Conservation (phyloP, 2,113 vertebrate species). For the Carassius gibelio region DNA sequence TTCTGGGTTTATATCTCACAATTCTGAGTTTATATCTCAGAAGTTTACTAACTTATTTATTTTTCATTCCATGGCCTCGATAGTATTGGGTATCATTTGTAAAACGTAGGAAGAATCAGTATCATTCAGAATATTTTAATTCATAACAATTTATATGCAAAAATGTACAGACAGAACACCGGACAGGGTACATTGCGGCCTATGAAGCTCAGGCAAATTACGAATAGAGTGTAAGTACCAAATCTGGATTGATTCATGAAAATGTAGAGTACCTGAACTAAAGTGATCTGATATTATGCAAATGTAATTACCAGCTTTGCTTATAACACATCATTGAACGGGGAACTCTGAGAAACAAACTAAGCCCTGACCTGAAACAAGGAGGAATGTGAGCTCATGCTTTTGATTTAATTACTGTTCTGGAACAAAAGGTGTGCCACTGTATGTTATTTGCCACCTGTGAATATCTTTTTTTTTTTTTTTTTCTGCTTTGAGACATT, state of each 20-base stretch:
- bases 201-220: too few species aligned
- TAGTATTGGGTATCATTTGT: too few species aligned
- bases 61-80: too few species aligned
- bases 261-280: neutral
- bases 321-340: neutral
- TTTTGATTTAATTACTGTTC: constrained; percentile 47
- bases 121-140: too few species aligned
- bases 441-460: neutral
- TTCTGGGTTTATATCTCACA: neutral
- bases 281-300: neutral
- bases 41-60: too few species aligned
- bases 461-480: neutral
- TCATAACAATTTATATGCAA: too few species aligned
- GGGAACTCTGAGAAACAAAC: neutral
- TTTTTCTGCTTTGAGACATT: neutral
- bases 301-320: neutral
- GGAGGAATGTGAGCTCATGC: neutral
- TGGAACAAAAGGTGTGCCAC: constrained; percentile 39
- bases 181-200: too few species aligned
- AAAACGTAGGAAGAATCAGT: too few species aligned
- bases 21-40: too few species aligned
- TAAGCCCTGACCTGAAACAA: neutral
- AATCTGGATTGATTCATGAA: neutral
- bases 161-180: too few species aligned
- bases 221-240: neutral